Conservation (phyloP, 2,113 vertebrate species). For the Symphodus melops region DNA sequence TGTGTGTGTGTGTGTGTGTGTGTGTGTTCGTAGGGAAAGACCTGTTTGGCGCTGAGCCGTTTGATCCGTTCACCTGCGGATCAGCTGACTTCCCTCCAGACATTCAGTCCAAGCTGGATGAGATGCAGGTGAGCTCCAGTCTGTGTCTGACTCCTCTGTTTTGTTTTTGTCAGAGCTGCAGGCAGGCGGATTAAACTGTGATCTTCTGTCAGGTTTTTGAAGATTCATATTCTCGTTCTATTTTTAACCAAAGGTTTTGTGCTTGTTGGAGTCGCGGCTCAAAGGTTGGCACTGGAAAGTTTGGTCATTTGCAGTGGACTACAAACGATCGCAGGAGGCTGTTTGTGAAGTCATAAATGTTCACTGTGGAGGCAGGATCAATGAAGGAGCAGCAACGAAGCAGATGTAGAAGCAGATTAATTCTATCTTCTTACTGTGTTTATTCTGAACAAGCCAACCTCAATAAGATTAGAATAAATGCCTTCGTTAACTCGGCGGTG, state of each 20-base stretch:
- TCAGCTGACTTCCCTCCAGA: slow-evolving; percentile 95
- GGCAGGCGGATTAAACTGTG: neutral
- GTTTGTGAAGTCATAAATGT: neutral
- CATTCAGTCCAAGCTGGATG: slow-evolving; percentile 97
- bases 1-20: slow-evolving; percentile 2
- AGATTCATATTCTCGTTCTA: neutral
- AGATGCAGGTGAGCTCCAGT: slow-evolving; percentile 95
- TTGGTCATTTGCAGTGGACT: neutral
- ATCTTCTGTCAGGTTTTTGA: slow-evolving; percentile 1
- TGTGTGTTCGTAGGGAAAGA: slow-evolving; percentile 88
- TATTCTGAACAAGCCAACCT: neutral
- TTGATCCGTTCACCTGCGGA: slow-evolving; percentile 97
- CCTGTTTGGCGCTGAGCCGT: slow-evolving; percentile 96
- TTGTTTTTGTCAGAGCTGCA: neutral
- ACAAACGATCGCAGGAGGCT: neutral
- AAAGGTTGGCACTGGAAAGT: neutral
- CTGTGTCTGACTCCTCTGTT: slow-evolving; percentile 20
- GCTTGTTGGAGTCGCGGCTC: neutral
- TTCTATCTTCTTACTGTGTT: neutral
- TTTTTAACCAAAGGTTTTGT: neutral
- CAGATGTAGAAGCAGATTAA: neutral
- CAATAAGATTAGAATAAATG: neutral
- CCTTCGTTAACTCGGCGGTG: neutral
- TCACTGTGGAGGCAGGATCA: too few species aligned
- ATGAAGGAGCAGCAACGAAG: neutral